Base-by-base conservation (phyloP, 2,888 invertebrate genomes). In the Thera britannica region DNA sequence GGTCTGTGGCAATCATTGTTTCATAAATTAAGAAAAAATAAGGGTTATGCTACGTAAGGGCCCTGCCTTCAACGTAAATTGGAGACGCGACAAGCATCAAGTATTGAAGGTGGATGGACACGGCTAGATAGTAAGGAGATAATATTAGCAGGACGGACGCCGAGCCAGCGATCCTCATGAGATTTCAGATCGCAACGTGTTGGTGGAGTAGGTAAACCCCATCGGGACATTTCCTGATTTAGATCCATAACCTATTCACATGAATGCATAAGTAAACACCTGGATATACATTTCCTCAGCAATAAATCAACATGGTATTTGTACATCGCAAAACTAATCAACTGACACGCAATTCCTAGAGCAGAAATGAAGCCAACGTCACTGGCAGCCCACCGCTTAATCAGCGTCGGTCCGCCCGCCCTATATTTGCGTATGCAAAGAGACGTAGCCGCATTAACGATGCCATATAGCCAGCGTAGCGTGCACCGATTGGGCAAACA, bases 401-500 rank as follows among this genome's bases (percentile, higher is more conserved):
- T 93, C 93, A 93, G 91, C 90, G 86, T 86, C 83, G 89, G 87
- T 83, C 89, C 88, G 86, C 86, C 90, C 90, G 92, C 90, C 91
- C 92, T 92, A 92, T 93, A 93, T 94, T 94, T 94, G 92, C 93
- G 90, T 94, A 94, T 94, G 94, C 93, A 94, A 94, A 94, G 94
- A 93, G 93, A 90, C 89, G 86, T 83, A 87, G 91, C 90, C 92
- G 83, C 92, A 94, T 94, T 93, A 93, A 91, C 93, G 91, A 94
- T 93, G 93, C 93, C 92, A 93, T 93, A 94, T 93, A 93, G 90
- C 90, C 92, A 90, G 89, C 92, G 90, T 90, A 92, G 90, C 93
- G 89, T 93, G 92, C 91, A 90, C 88, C 90, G 92, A 93, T 93
- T 93, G 92, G 90, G 93, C 93, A 93, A 93, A 93, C 93, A 94